Percentiles rank a stretch among this genome's conserved stretches.
These are phyloP conservation scores for Phrixothrix hirtus DNA, from an alignment of 2,888 invertebrate genomes.

Conservation along the genomic window DNA sequence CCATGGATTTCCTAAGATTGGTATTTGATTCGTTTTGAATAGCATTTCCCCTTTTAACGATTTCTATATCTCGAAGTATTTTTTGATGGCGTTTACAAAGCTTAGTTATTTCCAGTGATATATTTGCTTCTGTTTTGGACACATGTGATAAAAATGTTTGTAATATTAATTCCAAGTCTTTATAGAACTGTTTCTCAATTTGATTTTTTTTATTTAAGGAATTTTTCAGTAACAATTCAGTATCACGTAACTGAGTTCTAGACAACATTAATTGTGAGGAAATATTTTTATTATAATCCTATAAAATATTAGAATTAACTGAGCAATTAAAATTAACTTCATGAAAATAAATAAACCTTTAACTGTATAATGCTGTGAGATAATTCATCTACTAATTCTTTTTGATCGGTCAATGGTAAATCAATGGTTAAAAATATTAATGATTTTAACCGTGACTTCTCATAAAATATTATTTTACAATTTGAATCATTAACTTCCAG, in stretches of 20 bases:
- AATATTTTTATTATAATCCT: conserved; percentile 42
- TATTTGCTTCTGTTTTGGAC: conserved; percentile 21
- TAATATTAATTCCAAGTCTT: conserved; percentile 33
- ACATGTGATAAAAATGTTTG: conserved; percentile 20
- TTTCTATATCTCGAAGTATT: conserved; percentile 40
- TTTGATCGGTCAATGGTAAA: conserved; percentile 48
- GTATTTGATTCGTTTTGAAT: conserved; percentile 40
- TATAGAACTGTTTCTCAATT: conserved; percentile 39
- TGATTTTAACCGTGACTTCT: conserved; percentile 50
- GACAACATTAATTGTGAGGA: conserved; percentile 40
- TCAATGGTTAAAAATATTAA: conserved; percentile 51
- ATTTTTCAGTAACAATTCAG: conserved; percentile 40
- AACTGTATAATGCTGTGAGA: conserved; percentile 42
- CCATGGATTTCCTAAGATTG: conserved; percentile 43
- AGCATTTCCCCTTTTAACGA: conserved; percentile 40
- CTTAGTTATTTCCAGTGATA: conserved; percentile 19
- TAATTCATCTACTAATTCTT: conserved; percentile 51
- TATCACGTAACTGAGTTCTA: conserved; percentile 40
- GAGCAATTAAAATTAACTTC: background rate
- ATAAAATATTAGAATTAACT: conserved; percentile 20
- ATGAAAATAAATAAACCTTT: conserved; percentile 37
- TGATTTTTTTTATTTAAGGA: conserved; percentile 33
- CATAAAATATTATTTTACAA: conserved; percentile 50
- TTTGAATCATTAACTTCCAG: conserved; percentile 36
- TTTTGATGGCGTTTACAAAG: conserved; percentile 39